phyloP scores from a whole-genome alignment of 2,113 vertebrate species.

The Ascaphus truei region DNA sequence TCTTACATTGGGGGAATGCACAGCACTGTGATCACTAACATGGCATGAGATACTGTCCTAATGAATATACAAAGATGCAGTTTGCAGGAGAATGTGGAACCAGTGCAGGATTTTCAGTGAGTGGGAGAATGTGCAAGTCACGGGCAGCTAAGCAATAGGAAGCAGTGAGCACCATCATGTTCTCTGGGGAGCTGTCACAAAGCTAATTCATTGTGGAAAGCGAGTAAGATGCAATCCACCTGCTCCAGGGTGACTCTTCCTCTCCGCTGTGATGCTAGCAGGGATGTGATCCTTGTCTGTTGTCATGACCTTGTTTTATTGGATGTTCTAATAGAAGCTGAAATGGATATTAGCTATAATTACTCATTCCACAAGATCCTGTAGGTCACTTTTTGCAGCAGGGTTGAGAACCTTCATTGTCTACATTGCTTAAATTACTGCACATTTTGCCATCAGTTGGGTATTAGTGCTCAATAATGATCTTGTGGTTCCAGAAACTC shows the following conservation, averaged over 20 bases:
- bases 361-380: constrained; percentile 59
- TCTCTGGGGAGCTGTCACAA: constrained; percentile 42
- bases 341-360: constrained; percentile 69
- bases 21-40: too few species aligned
- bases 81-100: too few species aligned
- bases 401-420: constrained; percentile 66
- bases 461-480: constrained; percentile 69
- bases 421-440: constrained; percentile 62
- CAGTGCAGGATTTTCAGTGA: too few species aligned
- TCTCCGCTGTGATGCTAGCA: constrained; percentile 36
- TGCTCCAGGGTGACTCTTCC: constrained; percentile 53
- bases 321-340: constrained; percentile 56
- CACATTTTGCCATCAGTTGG: constrained; percentile 61
- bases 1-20: too few species aligned
- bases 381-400: constrained; percentile 59
- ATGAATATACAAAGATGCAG: too few species aligned
- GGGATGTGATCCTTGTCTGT: constrained; percentile 54
- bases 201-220: constrained; percentile 44
- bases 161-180: rapidly evolving
- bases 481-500: constrained; percentile 59
- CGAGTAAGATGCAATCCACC: constrained; percentile 46
- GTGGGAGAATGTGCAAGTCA: rapidly evolving
- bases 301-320: constrained; percentile 64
- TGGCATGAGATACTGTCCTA: too few species aligned
- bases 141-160: not conserved